phyloP scores from a whole-genome alignment of 2,797 vertebrate genomes.

The Cirrhinus mrigala region DNA sequence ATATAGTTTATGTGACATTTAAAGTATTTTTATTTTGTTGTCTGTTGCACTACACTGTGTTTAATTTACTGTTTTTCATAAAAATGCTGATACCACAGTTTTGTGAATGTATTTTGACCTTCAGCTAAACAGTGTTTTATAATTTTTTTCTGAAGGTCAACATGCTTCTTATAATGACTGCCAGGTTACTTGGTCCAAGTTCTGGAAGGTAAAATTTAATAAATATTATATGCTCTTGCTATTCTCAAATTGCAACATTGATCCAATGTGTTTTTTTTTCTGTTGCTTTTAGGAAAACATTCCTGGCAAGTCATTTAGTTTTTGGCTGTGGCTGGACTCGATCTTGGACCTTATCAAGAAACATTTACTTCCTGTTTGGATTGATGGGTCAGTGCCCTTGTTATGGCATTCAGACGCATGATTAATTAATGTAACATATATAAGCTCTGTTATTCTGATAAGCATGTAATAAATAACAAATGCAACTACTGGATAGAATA shows the following conservation, averaged over 20 bases:
- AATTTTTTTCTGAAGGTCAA: conserved; percentile 79
- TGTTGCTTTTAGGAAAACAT: conserved; percentile 86
- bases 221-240: not conserved
- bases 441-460: not conserved
- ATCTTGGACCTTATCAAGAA: conserved; percentile 98
- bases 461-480: not conserved
- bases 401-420: not conserved
- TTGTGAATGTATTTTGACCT: not conserved
- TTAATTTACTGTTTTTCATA: no score
- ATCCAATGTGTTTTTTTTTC: not conserved
- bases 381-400: conserved; percentile 86
- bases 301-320: conserved; percentile 92
- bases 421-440: not conserved
- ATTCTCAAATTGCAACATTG: not conserved
- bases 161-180: conserved; percentile 84
- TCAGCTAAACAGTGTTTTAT: conserved; percentile 14
- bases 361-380: conserved; percentile 95
- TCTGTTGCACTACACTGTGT: not conserved
- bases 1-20: not conserved
- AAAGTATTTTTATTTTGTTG: not conserved
- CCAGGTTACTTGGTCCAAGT: conserved; percentile 93
- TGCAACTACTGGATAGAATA: not conserved
- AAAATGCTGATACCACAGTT: not conserved
- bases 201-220: conserved; percentile 86
- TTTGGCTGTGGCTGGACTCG: conserved; percentile 97